Percentiles rank a stretch among this genome's conserved stretches.
phyloP scores from a whole-genome alignment of 2,888 invertebrate species.

The Falcaria lacertinaria region DNA sequence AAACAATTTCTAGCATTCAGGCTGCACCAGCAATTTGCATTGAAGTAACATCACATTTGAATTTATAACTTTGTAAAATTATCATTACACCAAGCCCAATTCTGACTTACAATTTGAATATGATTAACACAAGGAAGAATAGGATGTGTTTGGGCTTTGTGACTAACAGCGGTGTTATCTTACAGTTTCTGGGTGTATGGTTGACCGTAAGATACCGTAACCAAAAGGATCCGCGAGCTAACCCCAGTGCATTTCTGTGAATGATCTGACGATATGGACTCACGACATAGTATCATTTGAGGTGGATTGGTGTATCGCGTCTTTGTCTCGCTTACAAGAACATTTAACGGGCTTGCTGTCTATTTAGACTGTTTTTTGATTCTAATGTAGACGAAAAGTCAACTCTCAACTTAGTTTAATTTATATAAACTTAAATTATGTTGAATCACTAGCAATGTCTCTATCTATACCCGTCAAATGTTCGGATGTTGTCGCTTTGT shows the following conservation, averaged over 20 bases:
- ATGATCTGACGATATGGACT: conserved; percentile 68
- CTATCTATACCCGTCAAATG: no score
- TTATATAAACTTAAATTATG: no score
- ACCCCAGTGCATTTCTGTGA: conserved; percentile 98
- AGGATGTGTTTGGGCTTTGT: conserved; percentile 35
- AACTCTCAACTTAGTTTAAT: no score
- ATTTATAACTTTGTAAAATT: no score
- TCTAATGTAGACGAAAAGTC: no score
- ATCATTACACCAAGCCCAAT: no score
- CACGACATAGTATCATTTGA: conserved; percentile 49
- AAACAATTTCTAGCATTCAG: not conserved
- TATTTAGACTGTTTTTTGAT: no score
- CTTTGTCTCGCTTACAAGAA: conserved; percentile 21
- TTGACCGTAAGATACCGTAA: conserved; percentile 98
- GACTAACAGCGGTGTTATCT: conserved; percentile 66
- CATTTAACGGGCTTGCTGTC: no score
- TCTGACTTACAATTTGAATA: not conserved
- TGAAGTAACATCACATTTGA: not conserved
- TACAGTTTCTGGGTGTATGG: conserved; percentile 97
- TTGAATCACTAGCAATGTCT: no score
- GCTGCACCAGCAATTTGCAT: conserved; percentile 3
- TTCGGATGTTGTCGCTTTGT: no score
- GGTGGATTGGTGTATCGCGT: conserved; percentile 68
- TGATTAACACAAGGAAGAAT: not conserved
- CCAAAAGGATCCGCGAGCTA: conserved; percentile 98